Conservation (phyloP, 2,888 invertebrate genomes). For the Rhopalosiphum nymphaeae region DNA sequence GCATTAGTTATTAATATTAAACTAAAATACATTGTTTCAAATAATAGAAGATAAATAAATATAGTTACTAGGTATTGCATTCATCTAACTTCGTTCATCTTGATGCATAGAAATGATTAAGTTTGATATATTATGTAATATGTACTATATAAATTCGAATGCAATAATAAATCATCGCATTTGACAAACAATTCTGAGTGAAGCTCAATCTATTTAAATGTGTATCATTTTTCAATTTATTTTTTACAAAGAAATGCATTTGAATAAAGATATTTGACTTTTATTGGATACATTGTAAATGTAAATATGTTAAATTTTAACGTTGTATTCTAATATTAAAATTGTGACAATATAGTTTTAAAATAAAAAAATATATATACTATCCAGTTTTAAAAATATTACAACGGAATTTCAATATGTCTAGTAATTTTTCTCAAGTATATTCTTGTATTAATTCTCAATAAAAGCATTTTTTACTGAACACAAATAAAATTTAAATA, state of each 20-base stretch:
- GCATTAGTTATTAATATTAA: neutral
- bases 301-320: neutral
- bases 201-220: neutral
- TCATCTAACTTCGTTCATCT: neutral
- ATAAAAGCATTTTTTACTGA: neutral
- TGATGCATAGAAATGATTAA: neutral
- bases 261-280: neutral
- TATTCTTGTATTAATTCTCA: neutral
- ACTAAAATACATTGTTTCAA: neutral
- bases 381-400: neutral
- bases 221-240: neutral
- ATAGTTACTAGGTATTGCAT: neutral
- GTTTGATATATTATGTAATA: neutral
- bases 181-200: neutral
- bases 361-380: neutral
- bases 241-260: neutral
- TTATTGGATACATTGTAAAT: neutral
- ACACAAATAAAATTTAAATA: too few species aligned
- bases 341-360: neutral
- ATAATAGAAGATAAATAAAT: neutral
- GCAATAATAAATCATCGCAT: neutral
- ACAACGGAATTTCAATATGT: neutral
- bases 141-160: neutral
- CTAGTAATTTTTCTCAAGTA: neutral
- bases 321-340: neutral